A percentile compares a stretch with the other conserved stretches of the same genome.
These are phyloP conservation scores for Macrotis lagotis DNA, from an alignment of 2,113 vertebrate species.

Conservation along the genomic window DNA sequence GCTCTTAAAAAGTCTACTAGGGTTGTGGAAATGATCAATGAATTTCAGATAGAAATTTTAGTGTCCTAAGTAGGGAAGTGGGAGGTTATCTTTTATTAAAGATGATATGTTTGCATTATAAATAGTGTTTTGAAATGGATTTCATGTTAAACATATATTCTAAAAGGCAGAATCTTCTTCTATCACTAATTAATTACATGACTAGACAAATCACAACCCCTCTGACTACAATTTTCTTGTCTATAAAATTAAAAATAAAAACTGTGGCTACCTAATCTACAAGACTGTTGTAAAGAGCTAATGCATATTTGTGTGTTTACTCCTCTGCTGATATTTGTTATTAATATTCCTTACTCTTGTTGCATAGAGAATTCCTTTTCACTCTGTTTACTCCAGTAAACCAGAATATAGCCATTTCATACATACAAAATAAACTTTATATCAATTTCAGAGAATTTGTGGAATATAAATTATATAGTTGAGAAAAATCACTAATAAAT, in stretches of 20 bases:
- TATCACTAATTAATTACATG: not conserved
- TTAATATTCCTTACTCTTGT: not conserved
- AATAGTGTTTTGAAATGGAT: not conserved
- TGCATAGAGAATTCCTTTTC: not conserved
- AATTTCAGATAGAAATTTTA: not conserved
- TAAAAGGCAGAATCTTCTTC: not conserved
- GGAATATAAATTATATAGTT: not conserved
- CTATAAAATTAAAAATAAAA: not conserved
- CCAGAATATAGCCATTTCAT: not conserved
- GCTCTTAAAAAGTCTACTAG: not conserved
- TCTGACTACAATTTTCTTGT: not conserved
- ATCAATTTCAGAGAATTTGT: not conserved
- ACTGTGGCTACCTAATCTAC: not conserved
- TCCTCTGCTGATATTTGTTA: not conserved
- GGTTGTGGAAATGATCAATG: not conserved
- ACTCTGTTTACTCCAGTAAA: not conserved
- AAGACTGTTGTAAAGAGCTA: not conserved
- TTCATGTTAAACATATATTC: not conserved
- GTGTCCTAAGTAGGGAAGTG: not conserved
- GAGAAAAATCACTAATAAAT: not conserved
- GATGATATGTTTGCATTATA: too few species aligned
- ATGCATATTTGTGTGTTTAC: not conserved
- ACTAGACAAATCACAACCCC: not conserved
- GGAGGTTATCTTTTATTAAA: not conserved
- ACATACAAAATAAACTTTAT: not conserved